Evolutionary conservation across 2,888 invertebrate genomes (phyloP), one percentile per base, ranked within the genome.

Genomic region (Suillia variegata): DNA sequence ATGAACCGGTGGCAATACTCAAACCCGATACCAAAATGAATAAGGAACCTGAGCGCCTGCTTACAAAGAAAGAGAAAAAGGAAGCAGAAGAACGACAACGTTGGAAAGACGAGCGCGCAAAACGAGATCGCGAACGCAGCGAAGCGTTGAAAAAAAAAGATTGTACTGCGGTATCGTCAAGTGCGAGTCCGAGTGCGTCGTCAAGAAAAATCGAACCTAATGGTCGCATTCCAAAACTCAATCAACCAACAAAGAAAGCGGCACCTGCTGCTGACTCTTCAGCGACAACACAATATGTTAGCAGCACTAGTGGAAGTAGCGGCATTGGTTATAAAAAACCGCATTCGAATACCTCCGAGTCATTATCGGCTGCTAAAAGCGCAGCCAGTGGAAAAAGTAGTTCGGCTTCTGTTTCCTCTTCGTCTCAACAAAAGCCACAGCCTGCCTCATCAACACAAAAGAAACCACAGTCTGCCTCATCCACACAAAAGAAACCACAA

Each of bases 21-120:
- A n/a, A n/a, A n/a, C 63, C 56, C 1, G 70, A 59, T 75, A 80
- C 54, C 80, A 85, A 66, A 78, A 88, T 59, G 84, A 79, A 81
- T 62, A 83, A 84, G 18, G 88, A 88, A 61, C 84, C 86, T 0
- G 92, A 92, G 66, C 85, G 91, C 47, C 84, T 88, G 12, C 87
- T 94, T 84, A 94, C 94, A 0, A 91, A 91, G 68, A 91, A 88
- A 67, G 93, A 95, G 74, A 91, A 87, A 73, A 84, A 85, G 48
- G 92, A 93, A 74, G 85, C 87, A 70, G 88, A 91, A 70, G 88
- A 89, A 69, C 90, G 92, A 67, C 86, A 87, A 76, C 89, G 88
- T 48, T 84, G 83, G 70, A 84, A 87, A 38, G 87, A 89, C 55
- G 85, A 85, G 54, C 82, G 83, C 51, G 83, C 84, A 49, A 84